These are phyloP conservation scores for Rhyacophila evoluta DNA, from an alignment of 2,888 invertebrate species.

Conservation along the genomic window DNA sequence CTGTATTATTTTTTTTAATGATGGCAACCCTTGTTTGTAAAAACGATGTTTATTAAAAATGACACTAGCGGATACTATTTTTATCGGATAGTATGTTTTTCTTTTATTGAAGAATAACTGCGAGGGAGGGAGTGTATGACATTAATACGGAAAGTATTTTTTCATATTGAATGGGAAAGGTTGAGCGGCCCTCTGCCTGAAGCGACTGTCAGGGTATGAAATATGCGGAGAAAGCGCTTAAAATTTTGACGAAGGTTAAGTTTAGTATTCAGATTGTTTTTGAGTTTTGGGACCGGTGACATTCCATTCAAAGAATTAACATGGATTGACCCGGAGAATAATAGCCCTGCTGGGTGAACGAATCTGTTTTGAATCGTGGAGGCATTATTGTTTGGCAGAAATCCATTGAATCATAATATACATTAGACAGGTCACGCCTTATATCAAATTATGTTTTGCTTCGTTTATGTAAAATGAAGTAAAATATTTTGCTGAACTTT, in stretches of 20 bases:
- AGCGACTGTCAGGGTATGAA: neutral
- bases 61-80: no score
- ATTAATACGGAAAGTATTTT: no score
- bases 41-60: no score
- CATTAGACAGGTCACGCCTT: neutral
- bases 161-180: no score
- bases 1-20: no score
- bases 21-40: no score
- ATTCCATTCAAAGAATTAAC: slow-evolving; percentile 6
- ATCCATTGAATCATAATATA: neutral
- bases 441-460: neutral
- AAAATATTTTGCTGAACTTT: no score
- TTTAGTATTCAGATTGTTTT: slow-evolving; percentile 12
- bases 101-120: no score
- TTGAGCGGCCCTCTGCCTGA: neutral
- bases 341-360: neutral
- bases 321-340: neutral
- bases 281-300: slow-evolving; percentile 1
- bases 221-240: neutral
- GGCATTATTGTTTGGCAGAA: neutral
- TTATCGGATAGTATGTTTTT: no score
- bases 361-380: neutral
- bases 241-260: neutral
- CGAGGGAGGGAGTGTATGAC: no score
- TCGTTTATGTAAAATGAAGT: no score